Percentiles rank a stretch among this genome's conserved stretches.
Conservation (phyloP, 64 coral and sea anemone species). For the Orbicella faveolata region DNA sequence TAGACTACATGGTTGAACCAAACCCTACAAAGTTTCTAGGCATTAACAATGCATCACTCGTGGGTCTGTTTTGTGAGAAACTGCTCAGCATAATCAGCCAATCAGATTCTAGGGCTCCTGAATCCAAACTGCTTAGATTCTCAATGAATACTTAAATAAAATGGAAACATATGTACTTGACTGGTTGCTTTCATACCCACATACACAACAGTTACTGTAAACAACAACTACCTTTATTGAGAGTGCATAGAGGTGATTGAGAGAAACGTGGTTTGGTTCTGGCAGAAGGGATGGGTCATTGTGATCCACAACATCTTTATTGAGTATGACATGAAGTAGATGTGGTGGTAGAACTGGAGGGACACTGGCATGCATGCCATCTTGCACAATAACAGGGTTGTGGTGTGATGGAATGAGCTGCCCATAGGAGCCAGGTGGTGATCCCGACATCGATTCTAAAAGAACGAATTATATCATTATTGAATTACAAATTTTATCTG, state of each 20-base stretch:
- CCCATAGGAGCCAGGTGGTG: slow-evolving; percentile 89
- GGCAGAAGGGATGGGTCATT: slow-evolving; percentile 91
- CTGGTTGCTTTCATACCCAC: not conserved
- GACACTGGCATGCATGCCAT: slow-evolving; percentile 96
- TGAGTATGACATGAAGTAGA: slow-evolving; percentile 96
- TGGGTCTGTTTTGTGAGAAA: too few species aligned
- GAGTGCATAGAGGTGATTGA: slow-evolving; percentile 97
- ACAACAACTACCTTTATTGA: slow-evolving; percentile 84
- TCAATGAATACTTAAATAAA: too few species aligned
- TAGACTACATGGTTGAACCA: too few species aligned
- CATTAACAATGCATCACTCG: too few species aligned
- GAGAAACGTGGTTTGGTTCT: slow-evolving; percentile 94
- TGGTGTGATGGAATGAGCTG: slow-evolving; percentile 96
- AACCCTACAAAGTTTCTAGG: too few species aligned
- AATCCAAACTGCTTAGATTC: too few species aligned
- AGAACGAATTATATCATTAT: not conserved
- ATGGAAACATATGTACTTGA: too few species aligned
- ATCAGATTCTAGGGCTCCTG: too few species aligned
- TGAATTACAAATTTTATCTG: too few species aligned
- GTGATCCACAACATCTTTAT: slow-evolving; percentile 95
- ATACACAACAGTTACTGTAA: not conserved
- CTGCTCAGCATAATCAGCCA: too few species aligned
- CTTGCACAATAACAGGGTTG: slow-evolving; percentile 83
- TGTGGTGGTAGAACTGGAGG: slow-evolving; percentile 93
- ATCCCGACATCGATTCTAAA: slow-evolving; percentile 88